phyloP scores from a whole-genome alignment of 2,888 invertebrate genomes.

The Diarsia dahlii region DNA sequence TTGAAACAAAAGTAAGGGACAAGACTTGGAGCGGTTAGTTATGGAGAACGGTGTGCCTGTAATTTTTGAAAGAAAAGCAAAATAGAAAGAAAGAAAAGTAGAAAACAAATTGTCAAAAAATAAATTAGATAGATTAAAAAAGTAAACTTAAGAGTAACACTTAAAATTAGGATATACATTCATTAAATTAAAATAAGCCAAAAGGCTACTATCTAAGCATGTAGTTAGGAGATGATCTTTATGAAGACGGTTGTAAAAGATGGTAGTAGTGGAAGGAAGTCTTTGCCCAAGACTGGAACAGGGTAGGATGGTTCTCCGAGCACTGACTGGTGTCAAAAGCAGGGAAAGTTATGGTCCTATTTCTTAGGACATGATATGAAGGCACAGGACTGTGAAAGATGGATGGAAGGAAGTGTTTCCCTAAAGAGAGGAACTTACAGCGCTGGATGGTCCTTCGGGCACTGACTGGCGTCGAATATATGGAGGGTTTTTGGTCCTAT shows the following conservation, averaged over 20 bases:
- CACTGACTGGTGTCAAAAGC: not conserved
- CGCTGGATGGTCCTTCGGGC: not conserved
- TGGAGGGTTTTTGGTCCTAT: not conserved
- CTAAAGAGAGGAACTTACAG: not conserved
- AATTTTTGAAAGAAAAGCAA: not conserved
- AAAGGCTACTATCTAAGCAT: too few species aligned
- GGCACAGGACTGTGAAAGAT: not conserved
- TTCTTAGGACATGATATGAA: not conserved
- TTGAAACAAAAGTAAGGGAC: slow-evolving; percentile 48
- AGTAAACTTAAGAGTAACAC: too few species aligned
- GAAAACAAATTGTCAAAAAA: too few species aligned
- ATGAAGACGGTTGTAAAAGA: not conserved
- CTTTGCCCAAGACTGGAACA: not conserved
- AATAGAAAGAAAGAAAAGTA: too few species aligned
- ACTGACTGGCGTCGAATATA: not conserved
- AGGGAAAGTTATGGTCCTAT: not conserved
- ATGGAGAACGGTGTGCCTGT: slow-evolving; percentile 26
- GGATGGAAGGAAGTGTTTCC: too few species aligned
- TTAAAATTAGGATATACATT: too few species aligned
- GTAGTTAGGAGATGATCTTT: not conserved
- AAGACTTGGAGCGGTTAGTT: not conserved
- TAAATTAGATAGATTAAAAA: too few species aligned
- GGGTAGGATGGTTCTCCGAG: not conserved
- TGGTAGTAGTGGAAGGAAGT: not conserved
- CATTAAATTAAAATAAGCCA: too few species aligned